Conservation (phyloP, 2,113 vertebrate species). For the Rhabdomys dilectus region DNA sequence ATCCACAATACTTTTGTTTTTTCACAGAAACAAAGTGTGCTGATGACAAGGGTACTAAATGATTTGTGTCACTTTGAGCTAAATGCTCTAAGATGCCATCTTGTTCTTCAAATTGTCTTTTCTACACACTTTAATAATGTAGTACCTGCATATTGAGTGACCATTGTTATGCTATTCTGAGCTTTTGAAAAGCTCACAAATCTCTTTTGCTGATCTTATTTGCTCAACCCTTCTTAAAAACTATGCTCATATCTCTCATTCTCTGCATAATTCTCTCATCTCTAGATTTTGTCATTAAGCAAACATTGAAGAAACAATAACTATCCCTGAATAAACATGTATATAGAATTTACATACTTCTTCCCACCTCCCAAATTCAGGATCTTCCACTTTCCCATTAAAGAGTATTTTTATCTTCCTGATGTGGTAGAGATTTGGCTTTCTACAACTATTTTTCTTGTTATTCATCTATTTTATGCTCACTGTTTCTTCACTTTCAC, state of each 20-base stretch:
- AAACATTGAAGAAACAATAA: background rate
- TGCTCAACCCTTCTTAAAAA: background rate
- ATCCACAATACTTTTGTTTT: background rate
- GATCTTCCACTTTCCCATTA: background rate
- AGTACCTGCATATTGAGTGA: background rate
- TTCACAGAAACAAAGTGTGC: background rate
- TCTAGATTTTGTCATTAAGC: accelerated
- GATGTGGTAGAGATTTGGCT: background rate
- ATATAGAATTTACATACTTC: background rate
- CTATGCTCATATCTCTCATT: background rate
- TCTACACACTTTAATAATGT: background rate
- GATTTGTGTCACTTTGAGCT: background rate
- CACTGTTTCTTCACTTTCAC: background rate
- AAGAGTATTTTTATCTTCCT: background rate
- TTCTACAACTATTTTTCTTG: background rate
- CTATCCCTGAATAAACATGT: background rate
- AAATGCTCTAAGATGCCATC: background rate
- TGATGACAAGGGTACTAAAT: background rate
- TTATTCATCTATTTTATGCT: background rate
- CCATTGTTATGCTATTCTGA: background rate
- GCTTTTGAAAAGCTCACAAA: background rate
- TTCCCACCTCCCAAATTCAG: background rate
- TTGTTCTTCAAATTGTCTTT: background rate
- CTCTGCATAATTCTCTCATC: background rate
- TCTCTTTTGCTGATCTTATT: background rate